Conservation (phyloP, 2,113 vertebrate species). For the Microtus montanus region DNA sequence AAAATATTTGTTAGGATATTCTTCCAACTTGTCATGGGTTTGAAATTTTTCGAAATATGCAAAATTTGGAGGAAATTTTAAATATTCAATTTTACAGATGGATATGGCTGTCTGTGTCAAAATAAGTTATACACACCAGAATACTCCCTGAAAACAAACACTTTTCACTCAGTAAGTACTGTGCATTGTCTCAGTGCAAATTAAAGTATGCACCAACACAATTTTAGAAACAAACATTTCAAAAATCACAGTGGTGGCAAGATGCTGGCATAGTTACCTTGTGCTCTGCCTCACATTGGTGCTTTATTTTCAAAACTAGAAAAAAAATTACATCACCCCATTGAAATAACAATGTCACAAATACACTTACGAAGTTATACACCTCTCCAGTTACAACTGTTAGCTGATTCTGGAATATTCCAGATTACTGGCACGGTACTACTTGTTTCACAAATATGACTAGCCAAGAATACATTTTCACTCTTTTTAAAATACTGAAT, state of each 20-base stretch:
- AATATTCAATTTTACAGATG: background rate
- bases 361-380: background rate
- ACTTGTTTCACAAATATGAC: slow-evolving; percentile 36
- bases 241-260: slow-evolving; percentile 7
- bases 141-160: slow-evolving; percentile 16
- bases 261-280: background rate
- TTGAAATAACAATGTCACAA: slow-evolving; percentile 49
- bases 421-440: slow-evolving; percentile 10
- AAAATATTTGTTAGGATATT: background rate
- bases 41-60: slow-evolving; percentile 41
- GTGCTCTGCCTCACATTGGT: background rate
- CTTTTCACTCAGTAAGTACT: background rate
- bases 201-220: slow-evolving; percentile 24
- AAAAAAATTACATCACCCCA: background rate
- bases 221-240: slow-evolving; percentile 18
- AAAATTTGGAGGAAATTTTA: background rate
- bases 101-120: background rate
- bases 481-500: slow-evolving; percentile 36
- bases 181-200: background rate
- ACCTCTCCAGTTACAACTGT: background rate
- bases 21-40: background rate
- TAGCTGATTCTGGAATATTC: slow-evolving; percentile 46
- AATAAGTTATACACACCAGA: background rate
- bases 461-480: slow-evolving; percentile 15
- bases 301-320: slow-evolving; percentile 14